A percentile compares a stretch with the other conserved stretches of the same genome.
Conservation (phyloP, 2,113 vertebrate genomes). For the Trematomus loennbergii region DNA sequence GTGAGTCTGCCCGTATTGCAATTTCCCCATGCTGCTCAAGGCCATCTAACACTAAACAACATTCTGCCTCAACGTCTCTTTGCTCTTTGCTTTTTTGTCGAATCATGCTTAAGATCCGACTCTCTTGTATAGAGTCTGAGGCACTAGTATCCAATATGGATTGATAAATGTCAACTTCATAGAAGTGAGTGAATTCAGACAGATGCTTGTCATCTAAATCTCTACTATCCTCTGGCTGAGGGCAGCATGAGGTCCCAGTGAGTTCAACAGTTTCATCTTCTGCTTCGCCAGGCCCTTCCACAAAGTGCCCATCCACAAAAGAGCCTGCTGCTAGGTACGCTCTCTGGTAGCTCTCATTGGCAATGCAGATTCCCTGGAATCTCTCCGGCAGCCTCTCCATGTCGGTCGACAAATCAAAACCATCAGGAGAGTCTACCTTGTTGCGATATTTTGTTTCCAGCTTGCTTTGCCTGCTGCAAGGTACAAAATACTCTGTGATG, state of each 20-base stretch:
- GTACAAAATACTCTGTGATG: slow-evolving; percentile 95
- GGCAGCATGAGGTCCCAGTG: slow-evolving; percentile 92
- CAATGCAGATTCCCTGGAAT: slow-evolving; percentile 92
- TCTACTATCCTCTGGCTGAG: slow-evolving; percentile 93
- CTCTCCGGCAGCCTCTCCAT: slow-evolving; percentile 89
- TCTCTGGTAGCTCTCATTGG: slow-evolving; percentile 89
- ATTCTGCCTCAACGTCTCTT: slow-evolving; percentile 95
- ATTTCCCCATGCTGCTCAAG: slow-evolving; percentile 97
- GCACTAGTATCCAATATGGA: slow-evolving; percentile 99
- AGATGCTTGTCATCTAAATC: slow-evolving; percentile 99
- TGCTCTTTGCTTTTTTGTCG: slow-evolving; percentile 96
- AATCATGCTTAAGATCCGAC: slow-evolving; percentile 99
- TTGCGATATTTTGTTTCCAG: slow-evolving; percentile 96
- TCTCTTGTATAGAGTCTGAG: slow-evolving; percentile 98
- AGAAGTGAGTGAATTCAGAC: slow-evolving; percentile 99
- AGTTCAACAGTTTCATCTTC: slow-evolving; percentile 91
- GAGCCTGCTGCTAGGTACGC: slow-evolving; percentile 96
- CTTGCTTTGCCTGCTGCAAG: slow-evolving; percentile 93
- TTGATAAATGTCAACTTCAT: slow-evolving; percentile 99
- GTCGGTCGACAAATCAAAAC: slow-evolving; percentile 79
- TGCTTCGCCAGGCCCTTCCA: slow-evolving; percentile 93
- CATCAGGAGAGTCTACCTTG: slow-evolving; percentile 83
- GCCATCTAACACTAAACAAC: slow-evolving; percentile 97
- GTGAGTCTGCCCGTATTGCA: slow-evolving; percentile 98
- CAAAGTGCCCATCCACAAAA: slow-evolving; percentile 98